Evolutionary conservation across 2,113 vertebrate genomes (phyloP).

Genomic region (Daphoenositta chrysoptera): DNA sequence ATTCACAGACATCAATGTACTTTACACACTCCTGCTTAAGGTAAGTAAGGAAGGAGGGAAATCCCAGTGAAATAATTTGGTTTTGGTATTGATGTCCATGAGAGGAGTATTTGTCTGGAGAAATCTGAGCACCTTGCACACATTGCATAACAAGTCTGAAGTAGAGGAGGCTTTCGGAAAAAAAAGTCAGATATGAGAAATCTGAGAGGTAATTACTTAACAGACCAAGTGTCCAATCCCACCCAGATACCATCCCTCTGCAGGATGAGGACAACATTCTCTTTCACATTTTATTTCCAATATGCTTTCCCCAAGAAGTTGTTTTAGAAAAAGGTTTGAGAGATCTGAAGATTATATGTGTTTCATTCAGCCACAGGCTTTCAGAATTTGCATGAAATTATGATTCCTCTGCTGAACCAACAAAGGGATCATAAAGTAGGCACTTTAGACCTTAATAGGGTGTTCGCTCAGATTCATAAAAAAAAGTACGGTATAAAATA

Average conservation of each 20-base stretch:
- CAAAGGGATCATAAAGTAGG: not conserved
- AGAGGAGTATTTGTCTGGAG: not conserved
- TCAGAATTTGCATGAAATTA: not conserved
- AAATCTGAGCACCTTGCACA: not conserved
- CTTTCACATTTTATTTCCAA: not conserved
- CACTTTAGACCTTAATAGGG: not conserved
- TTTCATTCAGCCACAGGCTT: not conserved
- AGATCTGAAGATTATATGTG: not conserved
- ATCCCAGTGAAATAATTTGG: not conserved
- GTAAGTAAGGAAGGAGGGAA: not conserved
- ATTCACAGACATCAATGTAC: not conserved
- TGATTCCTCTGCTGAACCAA: not conserved
- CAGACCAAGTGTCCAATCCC: not conserved
- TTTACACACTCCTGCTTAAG: not conserved
- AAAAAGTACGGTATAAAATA: not conserved
- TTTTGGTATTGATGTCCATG: not conserved
- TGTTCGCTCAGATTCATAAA: not conserved
- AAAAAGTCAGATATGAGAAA: not conserved
- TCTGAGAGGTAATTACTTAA: not conserved
- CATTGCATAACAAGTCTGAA: not conserved
- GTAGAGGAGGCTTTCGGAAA: fast-evolving
- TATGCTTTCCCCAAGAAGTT: not conserved
- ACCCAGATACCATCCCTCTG: not conserved
- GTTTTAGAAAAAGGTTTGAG: not conserved
- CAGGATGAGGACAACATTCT: not conserved